Conservation (phyloP, 37 sponge, comb jelly and placozoan species). For the Hexactinellida sp. region DNA sequence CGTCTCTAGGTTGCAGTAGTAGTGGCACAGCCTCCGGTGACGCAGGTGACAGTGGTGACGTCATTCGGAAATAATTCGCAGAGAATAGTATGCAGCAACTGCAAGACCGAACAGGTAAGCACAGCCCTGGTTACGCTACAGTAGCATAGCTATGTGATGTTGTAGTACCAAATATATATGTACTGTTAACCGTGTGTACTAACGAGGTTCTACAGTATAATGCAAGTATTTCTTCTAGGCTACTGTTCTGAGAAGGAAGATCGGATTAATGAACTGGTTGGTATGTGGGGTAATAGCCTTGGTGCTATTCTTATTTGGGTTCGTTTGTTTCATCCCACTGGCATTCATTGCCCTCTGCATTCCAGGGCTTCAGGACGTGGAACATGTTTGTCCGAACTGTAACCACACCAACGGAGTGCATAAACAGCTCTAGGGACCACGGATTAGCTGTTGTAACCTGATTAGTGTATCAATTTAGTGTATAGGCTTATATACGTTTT, state of each 20-base stretch:
- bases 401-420: not conserved
- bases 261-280: not conserved
- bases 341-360: not conserved
- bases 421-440: not conserved
- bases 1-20: no score
- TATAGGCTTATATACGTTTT: no score
- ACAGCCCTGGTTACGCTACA: not conserved
- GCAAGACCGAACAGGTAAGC: not conserved
- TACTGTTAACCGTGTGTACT: no score
- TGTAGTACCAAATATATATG: no score
- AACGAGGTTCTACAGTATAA: no score
- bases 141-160: not conserved
- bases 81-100: not conserved
- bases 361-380: not conserved
- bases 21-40: no score
- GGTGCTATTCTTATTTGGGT: not conserved
- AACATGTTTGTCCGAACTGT: not conserved
- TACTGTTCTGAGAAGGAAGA: not conserved
- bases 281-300: not conserved
- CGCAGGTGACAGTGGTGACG: no score
- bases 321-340: not conserved
- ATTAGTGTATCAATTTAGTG: no score
- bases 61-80: not conserved
- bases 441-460: no score
- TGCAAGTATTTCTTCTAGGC: not conserved